These are phyloP conservation scores for Gracilinanus agilis DNA, from an alignment of 2,113 vertebrate species.

Conservation along the genomic window DNA sequence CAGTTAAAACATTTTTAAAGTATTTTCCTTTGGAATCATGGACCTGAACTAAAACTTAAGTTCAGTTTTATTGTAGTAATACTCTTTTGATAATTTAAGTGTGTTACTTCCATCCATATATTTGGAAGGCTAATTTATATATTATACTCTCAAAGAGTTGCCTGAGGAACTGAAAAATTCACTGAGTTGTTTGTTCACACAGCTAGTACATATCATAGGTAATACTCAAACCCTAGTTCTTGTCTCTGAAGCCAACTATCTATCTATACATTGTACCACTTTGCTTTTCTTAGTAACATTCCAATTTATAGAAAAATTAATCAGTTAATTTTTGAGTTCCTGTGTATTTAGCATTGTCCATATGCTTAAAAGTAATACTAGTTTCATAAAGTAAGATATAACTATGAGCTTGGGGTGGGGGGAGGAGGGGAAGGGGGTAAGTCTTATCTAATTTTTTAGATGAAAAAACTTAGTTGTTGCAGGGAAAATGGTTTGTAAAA, in stretches of 20 bases:
- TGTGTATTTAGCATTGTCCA: not conserved
- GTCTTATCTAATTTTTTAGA: not conserved
- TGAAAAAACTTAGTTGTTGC: not conserved
- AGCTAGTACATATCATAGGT: not conserved
- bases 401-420: not conserved
- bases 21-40: not conserved
- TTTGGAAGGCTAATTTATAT: not conserved
- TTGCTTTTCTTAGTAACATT: not conserved
- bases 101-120: not conserved
- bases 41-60: not conserved
- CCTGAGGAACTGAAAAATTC: not conserved
- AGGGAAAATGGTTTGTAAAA: not conserved
- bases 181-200: not conserved
- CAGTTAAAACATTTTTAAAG: not conserved
- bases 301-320: not conserved
- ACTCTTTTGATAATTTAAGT: not conserved
- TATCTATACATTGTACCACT: not conserved
- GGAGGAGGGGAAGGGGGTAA: not conserved
- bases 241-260: not conserved
- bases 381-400: not conserved
- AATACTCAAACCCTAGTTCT: not conserved
- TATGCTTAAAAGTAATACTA: not conserved
- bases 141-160: not conserved
- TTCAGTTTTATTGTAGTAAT: not conserved
- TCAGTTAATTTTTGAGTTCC: not conserved